A percentile compares a stretch with the other conserved stretches of the same genome.
Evolutionary conservation across 2,113 vertebrate genomes (phyloP).

Genomic region (Meriones unguiculatus): DNA sequence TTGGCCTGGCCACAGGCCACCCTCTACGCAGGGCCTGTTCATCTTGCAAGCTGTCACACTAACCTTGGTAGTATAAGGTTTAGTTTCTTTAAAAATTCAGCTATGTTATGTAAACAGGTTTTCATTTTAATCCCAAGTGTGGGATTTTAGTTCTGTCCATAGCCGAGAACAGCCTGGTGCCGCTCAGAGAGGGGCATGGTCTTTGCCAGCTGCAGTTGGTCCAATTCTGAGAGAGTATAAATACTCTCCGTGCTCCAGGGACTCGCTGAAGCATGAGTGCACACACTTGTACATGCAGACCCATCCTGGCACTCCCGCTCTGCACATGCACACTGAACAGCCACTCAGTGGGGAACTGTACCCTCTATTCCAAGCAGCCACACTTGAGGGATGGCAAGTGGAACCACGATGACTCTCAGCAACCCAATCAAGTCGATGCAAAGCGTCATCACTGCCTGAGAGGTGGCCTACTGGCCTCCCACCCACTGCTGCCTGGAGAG

Average conservation of each 20-base stretch:
- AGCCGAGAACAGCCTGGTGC: too few relatives aligned
- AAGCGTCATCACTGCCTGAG: not conserved
- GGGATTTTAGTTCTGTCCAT: too few relatives aligned
- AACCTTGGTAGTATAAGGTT: not conserved
- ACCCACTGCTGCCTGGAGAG: not conserved
- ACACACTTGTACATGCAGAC: rapidly evolving
- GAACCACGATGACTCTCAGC: not conserved
- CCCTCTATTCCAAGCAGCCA: not conserved
- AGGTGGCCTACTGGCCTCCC: not conserved
- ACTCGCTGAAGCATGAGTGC: not conserved
- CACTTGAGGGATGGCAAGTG: not conserved
- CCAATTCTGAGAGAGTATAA: too few relatives aligned
- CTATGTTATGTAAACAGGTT: too few relatives aligned
- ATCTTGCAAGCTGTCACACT: not conserved
- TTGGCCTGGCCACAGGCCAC: not conserved
- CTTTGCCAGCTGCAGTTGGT: too few relatives aligned
- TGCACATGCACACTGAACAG: too few relatives aligned
- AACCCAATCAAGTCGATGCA: rapidly evolving
- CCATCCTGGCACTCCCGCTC: rapidly evolving
- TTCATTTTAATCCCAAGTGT: too few relatives aligned
- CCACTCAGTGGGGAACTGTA: not conserved
- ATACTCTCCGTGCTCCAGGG: not conserved
- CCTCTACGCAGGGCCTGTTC: not conserved
- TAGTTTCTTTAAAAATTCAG: too few relatives aligned
- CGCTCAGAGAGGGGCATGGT: too few relatives aligned